Base-by-base conservation (phyloP, 2,888 invertebrate genomes). In the Tenthredo livida region DNA sequence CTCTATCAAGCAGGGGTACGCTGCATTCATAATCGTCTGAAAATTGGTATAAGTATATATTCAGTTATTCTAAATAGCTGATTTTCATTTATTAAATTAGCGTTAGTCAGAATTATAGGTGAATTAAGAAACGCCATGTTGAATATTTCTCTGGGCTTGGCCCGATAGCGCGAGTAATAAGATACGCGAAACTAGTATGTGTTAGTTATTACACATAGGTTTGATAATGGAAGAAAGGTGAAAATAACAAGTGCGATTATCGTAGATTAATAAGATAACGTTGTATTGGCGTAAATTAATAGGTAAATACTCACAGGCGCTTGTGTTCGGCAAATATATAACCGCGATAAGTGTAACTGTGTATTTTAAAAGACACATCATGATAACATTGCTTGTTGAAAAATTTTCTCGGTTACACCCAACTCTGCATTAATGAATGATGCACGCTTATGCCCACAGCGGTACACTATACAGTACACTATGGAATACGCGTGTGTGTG, bases 11-110 rank as follows among this genome's bases (percentile, higher is more conserved):
- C 85, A 98, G 94, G 12, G 98, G 97, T 89, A 96, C 95, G 92
- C 97, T 97, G 93, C 98, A 98, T 93, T 97, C 97, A 92, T 96
- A 96, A 90, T 96, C 95, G 90, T 93, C 94, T 94, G 90, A 78
- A 92, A 93, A 85, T 67, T 67, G 33, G 7, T 25, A 40, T 17
- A 54, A 29, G 2, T 29, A 17, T 25, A 40, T 17, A 54, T 3
- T 84, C 37, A 15, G 1, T 37, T 75, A 9, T 21, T 58, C 2
- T 43, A n/a, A 21, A 37, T 77, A 6, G 2, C 37, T 37, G 0
- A 33, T 17, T 47, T 73, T 50, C 21, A 73, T 17, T 73, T n/a
- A 37, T 21, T 37, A 47, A 40, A 54, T 54, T 54, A 54, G 1
- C 7, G 54, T 54, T 54, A 54, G 17, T 54, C 0, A 54, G 4